These are phyloP conservation scores for Garra rufa DNA, from an alignment of 2,113 vertebrate species.

Conservation along the genomic window DNA sequence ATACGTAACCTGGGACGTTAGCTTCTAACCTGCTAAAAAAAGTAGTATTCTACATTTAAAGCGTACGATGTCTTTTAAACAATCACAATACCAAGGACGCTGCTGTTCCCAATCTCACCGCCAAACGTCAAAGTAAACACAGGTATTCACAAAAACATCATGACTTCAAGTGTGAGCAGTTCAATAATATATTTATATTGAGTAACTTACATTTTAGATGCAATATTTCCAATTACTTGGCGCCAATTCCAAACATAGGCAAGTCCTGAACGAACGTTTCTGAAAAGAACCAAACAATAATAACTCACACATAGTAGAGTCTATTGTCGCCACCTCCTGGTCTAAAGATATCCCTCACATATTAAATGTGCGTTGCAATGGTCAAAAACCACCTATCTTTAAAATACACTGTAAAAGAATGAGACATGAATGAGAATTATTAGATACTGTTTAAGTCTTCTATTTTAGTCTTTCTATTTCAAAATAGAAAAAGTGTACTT, in stretches of 20 bases:
- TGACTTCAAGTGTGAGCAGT: background rate
- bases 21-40: background rate
- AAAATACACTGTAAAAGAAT: background rate
- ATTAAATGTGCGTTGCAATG: background rate
- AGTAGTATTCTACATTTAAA: background rate
- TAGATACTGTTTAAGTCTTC: too few relatives aligned
- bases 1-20: too few relatives aligned
- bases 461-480: too few relatives aligned
- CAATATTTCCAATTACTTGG: background rate
- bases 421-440: too few relatives aligned
- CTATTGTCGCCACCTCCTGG: background rate
- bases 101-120: background rate
- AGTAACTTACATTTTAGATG: background rate
- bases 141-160: background rate
- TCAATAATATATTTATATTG: background rate
- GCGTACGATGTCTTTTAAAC: background rate
- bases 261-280: background rate
- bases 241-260: background rate
- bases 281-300: background rate
- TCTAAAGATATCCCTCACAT: background rate
- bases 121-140: background rate
- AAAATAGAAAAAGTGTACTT: too few relatives aligned
- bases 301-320: background rate
- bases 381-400: background rate
- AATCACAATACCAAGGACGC: background rate